A percentile compares a stretch with the other conserved stretches of the same genome.
phyloP scores from a whole-genome alignment of 2,113 vertebrate species.

The Neodon shergylaensis region DNA sequence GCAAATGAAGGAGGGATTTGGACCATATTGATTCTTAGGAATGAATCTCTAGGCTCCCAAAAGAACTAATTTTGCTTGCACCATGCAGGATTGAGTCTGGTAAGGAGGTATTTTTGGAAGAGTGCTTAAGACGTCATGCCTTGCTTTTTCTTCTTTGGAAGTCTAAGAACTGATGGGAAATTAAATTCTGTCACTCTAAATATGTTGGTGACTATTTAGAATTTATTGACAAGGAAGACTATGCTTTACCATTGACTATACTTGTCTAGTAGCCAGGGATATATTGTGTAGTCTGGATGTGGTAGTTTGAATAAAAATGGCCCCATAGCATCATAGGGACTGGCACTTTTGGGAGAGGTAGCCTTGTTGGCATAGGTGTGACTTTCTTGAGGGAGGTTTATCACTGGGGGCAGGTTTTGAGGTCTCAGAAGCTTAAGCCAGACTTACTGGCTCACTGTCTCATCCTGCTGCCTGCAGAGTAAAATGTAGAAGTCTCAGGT shows the following conservation, averaged over 20 bases:
- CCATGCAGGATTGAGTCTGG: slow-evolving; percentile 41
- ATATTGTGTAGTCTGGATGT: neutral
- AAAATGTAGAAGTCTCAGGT: too few relatives aligned
- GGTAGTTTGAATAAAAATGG: neutral
- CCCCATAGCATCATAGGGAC: neutral
- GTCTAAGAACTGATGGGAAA: slow-evolving; percentile 43
- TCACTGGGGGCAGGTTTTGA: neutral
- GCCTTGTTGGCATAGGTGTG: neutral
- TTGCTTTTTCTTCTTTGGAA: slow-evolving; percentile 52
- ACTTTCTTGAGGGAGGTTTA: neutral
- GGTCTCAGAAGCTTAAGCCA: neutral
- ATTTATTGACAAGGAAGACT: neutral
- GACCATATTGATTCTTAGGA: slow-evolving; percentile 14
- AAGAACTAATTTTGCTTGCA: slow-evolving; percentile 33
- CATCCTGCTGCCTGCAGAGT: neutral
- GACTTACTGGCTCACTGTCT: neutral
- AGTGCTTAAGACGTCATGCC: neutral
- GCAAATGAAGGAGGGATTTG: slow-evolving; percentile 44
- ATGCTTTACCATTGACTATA: neutral
- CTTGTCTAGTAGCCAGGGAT: neutral
- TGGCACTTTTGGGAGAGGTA: neutral
- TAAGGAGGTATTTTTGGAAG: slow-evolving; percentile 16
- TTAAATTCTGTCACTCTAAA: slow-evolving; percentile 25
- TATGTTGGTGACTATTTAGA: slow-evolving; percentile 28
- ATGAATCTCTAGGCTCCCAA: neutral